Evolutionary conservation across 2,113 vertebrate species (phyloP).

Genomic region (rat (Rattus norvegicus)): GRCr8 NC_086032.1:9939501-9940000

Average conservation of each 20-base stretch:
- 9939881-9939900: background rate
- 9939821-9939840: background rate
- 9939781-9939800: background rate
- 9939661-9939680: constrained; percentile 3
- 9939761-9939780: background rate
- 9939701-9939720: background rate
- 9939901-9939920: background rate
- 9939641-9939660: background rate
- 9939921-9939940: background rate
- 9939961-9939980: background rate
- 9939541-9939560: background rate
- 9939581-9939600: background rate
- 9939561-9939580: background rate
- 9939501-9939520: background rate
- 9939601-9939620: background rate
- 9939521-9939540: background rate
- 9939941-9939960: background rate
- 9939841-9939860: constrained; percentile 7
- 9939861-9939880: background rate
- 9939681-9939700: constrained; percentile 7
- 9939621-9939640: background rate
- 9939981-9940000: background rate
- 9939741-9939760: background rate
- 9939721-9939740: background rate
- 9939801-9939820: background rate